Conservation (phyloP, 1,140 invertebrate species). For the Eriosoma lanigerum region DNA sequence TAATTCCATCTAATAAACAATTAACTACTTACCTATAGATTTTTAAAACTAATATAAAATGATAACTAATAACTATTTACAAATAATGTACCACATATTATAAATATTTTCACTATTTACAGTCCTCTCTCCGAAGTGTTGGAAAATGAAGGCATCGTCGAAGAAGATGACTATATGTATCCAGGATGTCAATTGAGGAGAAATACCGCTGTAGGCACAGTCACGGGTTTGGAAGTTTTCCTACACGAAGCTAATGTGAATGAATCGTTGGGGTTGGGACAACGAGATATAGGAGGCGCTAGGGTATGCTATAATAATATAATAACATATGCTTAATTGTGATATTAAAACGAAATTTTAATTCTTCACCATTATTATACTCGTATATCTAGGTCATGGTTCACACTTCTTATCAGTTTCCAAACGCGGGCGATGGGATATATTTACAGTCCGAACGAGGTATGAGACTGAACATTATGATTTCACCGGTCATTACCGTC, state of each 20-base stretch:
- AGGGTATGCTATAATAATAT: conserved; percentile 24
- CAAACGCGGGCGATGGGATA: conserved; percentile 54
- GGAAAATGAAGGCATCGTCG: conserved; percentile 55
- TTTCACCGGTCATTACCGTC: conserved; percentile 53
- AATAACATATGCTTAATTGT: neutral
- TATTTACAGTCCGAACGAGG: conserved; percentile 42
- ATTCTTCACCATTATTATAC: neutral
- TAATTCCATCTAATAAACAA: no score
- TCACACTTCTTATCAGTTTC: conserved; percentile 54
- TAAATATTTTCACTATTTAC: no score
- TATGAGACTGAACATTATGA: conserved; percentile 48
- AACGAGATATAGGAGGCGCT: conserved; percentile 52
- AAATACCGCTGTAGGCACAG: conserved; percentile 54
- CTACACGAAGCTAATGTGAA: conserved; percentile 53
- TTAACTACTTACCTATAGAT: no score
- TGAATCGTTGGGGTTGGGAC: conserved; percentile 52
- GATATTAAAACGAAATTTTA: neutral
- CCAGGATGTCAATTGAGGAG: conserved; percentile 54
- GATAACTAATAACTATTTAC: no score
- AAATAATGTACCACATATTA: no score
- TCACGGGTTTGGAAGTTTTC: conserved; percentile 56
- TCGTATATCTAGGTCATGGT: conserved; percentile 54
- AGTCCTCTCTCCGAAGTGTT: conserved; percentile 55
- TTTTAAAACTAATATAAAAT: no score
- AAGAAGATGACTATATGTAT: conserved; percentile 54